Conservation (phyloP, 2,113 vertebrate genomes). For the Felis chaus region DNA sequence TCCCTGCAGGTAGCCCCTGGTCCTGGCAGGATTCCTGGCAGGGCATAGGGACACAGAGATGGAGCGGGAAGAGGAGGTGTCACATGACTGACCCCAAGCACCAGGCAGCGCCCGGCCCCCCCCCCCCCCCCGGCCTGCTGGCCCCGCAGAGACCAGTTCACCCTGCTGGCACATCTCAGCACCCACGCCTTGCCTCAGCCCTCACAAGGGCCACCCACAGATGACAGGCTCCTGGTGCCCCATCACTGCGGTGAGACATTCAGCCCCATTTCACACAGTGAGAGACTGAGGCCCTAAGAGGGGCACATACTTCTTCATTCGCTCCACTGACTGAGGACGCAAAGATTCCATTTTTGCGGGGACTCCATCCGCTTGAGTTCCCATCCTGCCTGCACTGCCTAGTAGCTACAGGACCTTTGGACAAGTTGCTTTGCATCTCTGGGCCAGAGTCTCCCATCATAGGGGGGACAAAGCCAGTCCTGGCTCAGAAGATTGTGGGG, state of each 20-base stretch:
- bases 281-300: background rate
- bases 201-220: background rate
- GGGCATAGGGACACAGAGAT: background rate
- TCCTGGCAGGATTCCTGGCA: background rate
- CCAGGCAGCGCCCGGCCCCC: background rate
- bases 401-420: rapidly evolving
- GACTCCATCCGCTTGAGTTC: background rate
- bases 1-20: rapidly evolving
- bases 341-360: background rate
- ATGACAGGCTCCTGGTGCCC: too few relatives aligned
- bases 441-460: too few relatives aligned
- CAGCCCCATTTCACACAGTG: background rate
- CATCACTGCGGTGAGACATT: background rate
- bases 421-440: background rate
- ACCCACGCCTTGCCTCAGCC: background rate
- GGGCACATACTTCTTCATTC: background rate
- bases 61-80: background rate
- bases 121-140: background rate
- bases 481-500: background rate
- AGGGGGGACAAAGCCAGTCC: too few relatives aligned
- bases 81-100: background rate
- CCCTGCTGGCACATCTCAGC: background rate
- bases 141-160: background rate
- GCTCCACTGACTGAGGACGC: background rate
- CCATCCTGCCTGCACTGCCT: too few relatives aligned